Evolutionary conservation across 2,113 vertebrate species (phyloP), one percentile per base, ranked within the genome.

Genomic region (Petromus typicus): DNA sequence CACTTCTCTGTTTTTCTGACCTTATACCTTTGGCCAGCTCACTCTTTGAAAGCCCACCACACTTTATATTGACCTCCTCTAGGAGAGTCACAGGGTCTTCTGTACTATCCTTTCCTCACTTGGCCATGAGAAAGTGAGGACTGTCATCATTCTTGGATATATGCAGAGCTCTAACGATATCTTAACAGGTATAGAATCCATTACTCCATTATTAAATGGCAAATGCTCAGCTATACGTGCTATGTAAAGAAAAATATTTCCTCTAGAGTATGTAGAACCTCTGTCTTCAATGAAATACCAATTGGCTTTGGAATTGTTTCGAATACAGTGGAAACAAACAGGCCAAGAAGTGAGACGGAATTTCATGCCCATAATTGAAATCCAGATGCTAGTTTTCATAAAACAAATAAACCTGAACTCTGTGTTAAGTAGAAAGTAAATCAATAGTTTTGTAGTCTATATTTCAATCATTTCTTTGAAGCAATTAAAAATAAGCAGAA

Each of bases 381-480:
- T 90, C 32, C 25, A 95, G 96, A 95, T n/a, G 12, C 34, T 90
- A 27, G 5, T 76, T 95, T 88, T 88, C 43, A 75, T 75, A 75
- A 45, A 40, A 91, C 4, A 54, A 75, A 22, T 32, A 57, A 56
- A 43, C 30, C 64, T 57, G 59, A 30, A 45, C 32, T 92, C 37
- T 40, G 2, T 63, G 48, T 12, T 63, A 83, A 16, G 25, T 16
- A 59, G 9, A 37, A 69, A 86, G 51, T 40, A 78, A 61, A 34
- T 25, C 14, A 71, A 27, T 81, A 66, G 18, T 32, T 76, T 8
- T 90, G 16, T 43, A 82, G 17, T 86, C 30, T 71, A 43, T 8
- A 61, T 82, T 86, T n/a, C 0, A 40, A 12, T 85, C 43, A 48
- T 32, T 61, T 45, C 17, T 83, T 51, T 66, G 13, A 94, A 56